Evolutionary conservation across 2,113 vertebrate genomes (phyloP).

Genomic region (Protobothrops flavoviridis): DNA sequence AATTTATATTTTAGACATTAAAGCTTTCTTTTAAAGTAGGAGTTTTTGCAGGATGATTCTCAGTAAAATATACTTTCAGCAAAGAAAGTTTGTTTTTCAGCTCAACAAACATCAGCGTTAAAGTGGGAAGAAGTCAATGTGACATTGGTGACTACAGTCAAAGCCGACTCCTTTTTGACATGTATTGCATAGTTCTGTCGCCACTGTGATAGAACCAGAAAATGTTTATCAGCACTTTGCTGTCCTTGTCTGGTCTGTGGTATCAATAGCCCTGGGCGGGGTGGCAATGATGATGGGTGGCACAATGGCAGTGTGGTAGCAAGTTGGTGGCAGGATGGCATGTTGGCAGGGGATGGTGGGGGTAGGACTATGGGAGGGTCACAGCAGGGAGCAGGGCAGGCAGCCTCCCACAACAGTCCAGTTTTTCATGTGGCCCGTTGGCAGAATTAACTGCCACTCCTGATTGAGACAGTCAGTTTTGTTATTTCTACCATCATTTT

Average conservation of each 20-base stretch:
- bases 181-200: background rate
- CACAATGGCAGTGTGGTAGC: background rate
- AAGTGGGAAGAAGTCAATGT: too few relatives aligned
- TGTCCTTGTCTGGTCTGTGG: background rate
- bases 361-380: background rate
- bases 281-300: background rate
- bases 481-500: too few relatives aligned
- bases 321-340: background rate
- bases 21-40: background rate
- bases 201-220: background rate
- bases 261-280: background rate
- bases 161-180: background rate
- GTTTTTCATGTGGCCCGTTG: too few relatives aligned
- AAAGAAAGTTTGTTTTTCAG: too few relatives aligned
- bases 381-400: too few relatives aligned
- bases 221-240: background rate
- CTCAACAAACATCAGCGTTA: too few relatives aligned
- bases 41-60: background rate
- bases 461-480: too few relatives aligned
- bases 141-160: too few relatives aligned
- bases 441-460: too few relatives aligned
- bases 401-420: too few relatives aligned
- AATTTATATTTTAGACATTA: background rate
- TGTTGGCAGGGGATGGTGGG: background rate
- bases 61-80: background rate